Evolutionary conservation across 1,140 invertebrate species (phyloP).

Genomic region (Solenopsis fugax): DNA sequence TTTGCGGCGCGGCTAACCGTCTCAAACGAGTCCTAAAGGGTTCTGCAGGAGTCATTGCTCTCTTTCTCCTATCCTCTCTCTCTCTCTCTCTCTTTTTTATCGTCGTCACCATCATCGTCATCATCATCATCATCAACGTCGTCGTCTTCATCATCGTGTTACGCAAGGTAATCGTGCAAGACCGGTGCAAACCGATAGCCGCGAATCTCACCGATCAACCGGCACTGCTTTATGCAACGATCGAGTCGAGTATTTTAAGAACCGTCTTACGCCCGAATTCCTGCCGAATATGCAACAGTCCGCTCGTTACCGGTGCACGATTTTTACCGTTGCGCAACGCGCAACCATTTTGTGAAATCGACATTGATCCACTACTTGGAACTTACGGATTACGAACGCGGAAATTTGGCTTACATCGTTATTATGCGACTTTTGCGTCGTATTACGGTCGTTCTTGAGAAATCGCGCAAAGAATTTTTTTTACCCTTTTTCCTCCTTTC

Average conservation of each 20-base stretch:
- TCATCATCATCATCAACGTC: not conserved
- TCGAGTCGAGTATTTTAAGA: constrained; percentile 56
- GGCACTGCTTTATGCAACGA: constrained; percentile 41
- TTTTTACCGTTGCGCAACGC: constrained; percentile 41
- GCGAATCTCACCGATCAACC: constrained; percentile 29
- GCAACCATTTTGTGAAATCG: constrained; percentile 47
- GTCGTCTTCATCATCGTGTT: constrained; percentile 13
- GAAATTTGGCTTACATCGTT: constrained; percentile 7
- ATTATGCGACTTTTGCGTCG: not conserved
- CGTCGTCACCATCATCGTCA: not conserved
- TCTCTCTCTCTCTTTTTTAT: not conserved
- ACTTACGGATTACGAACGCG: not conserved
- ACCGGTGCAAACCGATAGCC: constrained; percentile 30
- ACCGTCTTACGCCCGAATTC: constrained; percentile 48
- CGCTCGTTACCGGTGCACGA: not conserved
- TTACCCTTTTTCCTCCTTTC: not conserved
- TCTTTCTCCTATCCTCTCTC: constrained; percentile 5
- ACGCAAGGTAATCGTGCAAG: constrained; percentile 38
- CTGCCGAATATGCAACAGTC: constrained; percentile 40
- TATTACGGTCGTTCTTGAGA: constrained; percentile 8
- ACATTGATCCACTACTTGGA: constrained; percentile 24
- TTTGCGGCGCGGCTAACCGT: constrained; percentile 25
- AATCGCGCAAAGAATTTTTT: not conserved
- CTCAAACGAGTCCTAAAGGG: constrained; percentile 82
- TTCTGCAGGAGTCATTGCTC: constrained; percentile 61